Evolutionary conservation across 2,888 invertebrate species (phyloP).

Genomic region (Embidobia sp.): DNA sequence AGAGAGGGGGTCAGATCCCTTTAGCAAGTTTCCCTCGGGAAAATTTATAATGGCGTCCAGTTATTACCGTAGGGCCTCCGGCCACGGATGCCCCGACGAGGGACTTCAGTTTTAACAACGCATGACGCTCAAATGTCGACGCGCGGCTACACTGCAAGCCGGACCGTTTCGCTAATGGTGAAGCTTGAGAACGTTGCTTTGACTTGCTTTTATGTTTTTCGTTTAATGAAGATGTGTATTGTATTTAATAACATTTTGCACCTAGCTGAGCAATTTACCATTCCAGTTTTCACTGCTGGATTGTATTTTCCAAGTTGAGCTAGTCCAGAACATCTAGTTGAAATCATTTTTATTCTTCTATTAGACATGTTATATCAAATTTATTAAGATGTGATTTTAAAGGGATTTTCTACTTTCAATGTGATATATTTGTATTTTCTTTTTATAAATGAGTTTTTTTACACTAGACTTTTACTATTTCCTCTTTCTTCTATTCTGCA

Average conservation of each 20-base stretch:
- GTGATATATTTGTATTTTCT: too few species aligned
- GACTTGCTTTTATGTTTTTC: constrained; percentile 61
- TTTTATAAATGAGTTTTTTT: too few species aligned
- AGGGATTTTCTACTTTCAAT: neutral
- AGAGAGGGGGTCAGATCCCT: constrained; percentile 67
- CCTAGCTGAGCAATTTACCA: constrained; percentile 34
- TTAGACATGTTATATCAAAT: too few species aligned
- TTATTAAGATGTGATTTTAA: too few species aligned
- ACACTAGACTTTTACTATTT: too few species aligned
- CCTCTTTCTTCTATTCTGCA: too few species aligned
- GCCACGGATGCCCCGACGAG: constrained; percentile 78
- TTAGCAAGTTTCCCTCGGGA: constrained; percentile 80
- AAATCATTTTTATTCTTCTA: too few species aligned
- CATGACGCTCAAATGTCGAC: constrained; percentile 74
- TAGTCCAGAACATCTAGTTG: neutral
- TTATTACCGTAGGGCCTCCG: constrained; percentile 80
- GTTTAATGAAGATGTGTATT: constrained; percentile 65
- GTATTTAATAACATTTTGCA: constrained; percentile 65
- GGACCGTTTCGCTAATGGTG: constrained; percentile 63
- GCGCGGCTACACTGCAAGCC: constrained; percentile 59
- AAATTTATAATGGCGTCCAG: constrained; percentile 81
- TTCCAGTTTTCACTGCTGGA: constrained; percentile 52
- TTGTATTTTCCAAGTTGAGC: too few species aligned
- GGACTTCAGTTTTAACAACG: constrained; percentile 78
- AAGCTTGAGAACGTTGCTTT: constrained; percentile 64